phyloP scores from a whole-genome alignment of 2,113 vertebrate genomes.

The Salvelinus alpinus region DNA sequence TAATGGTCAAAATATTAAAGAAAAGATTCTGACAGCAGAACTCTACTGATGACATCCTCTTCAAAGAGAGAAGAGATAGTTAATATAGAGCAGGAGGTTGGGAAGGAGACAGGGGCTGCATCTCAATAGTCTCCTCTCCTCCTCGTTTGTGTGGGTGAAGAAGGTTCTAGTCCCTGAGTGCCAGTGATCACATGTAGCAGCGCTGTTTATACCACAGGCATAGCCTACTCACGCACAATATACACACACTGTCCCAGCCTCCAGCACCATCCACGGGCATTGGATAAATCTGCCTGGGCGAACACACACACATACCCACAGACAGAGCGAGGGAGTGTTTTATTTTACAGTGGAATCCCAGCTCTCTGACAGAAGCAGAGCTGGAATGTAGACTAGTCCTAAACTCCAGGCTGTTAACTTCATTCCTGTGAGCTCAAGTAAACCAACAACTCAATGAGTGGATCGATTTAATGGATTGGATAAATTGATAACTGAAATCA shows the following conservation, averaged over 20 bases:
- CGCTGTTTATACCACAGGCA: not conserved
- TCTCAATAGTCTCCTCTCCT: no score
- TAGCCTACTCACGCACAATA: not conserved
- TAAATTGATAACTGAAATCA: not conserved
- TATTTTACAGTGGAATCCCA: not conserved
- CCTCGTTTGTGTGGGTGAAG: no score
- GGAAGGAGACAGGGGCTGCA: no score
- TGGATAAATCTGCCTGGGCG: no score
- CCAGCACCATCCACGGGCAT: no score
- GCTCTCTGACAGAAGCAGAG: not conserved
- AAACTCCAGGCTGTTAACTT: not conserved
- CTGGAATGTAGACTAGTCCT: no score
- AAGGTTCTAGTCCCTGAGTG: not conserved
- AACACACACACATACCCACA: not conserved
- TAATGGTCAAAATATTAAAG: not conserved
- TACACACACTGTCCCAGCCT: not conserved
- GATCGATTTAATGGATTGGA: not conserved
- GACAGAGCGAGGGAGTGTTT: not conserved
- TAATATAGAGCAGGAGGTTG: no score
- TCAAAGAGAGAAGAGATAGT: no score
- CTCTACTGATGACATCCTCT: no score
- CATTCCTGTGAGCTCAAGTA: not conserved
- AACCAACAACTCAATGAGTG: not conserved
- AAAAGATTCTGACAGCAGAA: not conserved
- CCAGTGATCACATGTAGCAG: not conserved